Percentiles rank a stretch among this genome's conserved stretches.
phyloP scores from a whole-genome alignment of 2,888 invertebrate species.

The Furcula furcula region DNA sequence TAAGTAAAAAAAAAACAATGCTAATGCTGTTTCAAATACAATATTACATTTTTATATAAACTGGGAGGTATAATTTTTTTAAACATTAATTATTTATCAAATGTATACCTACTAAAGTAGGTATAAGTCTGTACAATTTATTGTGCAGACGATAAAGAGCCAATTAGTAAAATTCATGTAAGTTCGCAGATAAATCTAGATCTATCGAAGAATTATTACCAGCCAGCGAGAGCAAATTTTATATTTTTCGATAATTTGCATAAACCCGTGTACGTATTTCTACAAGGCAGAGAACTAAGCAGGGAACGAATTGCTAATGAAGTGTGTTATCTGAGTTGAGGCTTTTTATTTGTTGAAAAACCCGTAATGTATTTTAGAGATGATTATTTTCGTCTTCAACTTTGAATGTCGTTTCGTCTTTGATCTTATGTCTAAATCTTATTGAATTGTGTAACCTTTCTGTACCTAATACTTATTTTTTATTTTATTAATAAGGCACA shows the following conservation, averaged over 20 bases:
- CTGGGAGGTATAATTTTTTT: too few relatives aligned
- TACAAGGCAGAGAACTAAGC: slow-evolving; percentile 41
- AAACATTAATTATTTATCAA: too few relatives aligned
- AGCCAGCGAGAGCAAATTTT: slow-evolving; percentile 23
- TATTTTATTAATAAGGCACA: too few relatives aligned
- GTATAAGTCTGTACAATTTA: too few relatives aligned
- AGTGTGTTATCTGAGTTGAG: slow-evolving; percentile 46
- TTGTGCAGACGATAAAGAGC: background rate
- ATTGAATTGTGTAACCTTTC: slow-evolving; percentile 30
- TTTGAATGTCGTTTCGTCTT: slow-evolving; percentile 39
- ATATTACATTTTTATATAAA: too few relatives aligned
- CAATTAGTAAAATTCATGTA: background rate
- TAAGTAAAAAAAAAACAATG: too few relatives aligned
- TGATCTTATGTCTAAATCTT: slow-evolving; percentile 26
- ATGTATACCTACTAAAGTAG: background rate
- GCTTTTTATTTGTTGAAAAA: slow-evolving; percentile 58
- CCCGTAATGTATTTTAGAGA: slow-evolving; percentile 58
- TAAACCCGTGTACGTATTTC: too few relatives aligned
- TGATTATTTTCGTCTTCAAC: slow-evolving; percentile 48
- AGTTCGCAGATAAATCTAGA: background rate
- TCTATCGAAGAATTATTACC: slow-evolving; percentile 21
- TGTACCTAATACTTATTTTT: too few relatives aligned
- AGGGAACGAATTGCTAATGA: slow-evolving; percentile 56
- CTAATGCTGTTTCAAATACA: too few relatives aligned
- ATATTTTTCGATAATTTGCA: slow-evolving; percentile 37